These are phyloP conservation scores for Neodontobutis hainanensis DNA, from an alignment of 2,113 vertebrate species.

Conservation along the genomic window DNA sequence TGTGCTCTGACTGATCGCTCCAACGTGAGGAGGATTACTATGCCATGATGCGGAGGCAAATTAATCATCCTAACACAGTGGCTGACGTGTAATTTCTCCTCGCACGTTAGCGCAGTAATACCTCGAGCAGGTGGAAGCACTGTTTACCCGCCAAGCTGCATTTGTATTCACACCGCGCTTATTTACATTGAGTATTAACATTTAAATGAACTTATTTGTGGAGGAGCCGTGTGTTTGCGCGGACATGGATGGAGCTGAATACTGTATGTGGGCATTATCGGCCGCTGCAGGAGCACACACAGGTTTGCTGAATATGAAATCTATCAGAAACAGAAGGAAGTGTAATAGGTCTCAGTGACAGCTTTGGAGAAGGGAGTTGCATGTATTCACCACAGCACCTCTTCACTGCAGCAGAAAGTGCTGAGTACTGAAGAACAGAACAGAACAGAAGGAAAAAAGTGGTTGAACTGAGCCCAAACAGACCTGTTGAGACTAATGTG, in stretches of 20 bases:
- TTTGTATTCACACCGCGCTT: neutral
- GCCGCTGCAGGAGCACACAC: too few relatives aligned
- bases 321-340: neutral
- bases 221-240: constrained; percentile 10
- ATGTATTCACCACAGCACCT: neutral
- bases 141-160: constrained; percentile 16
- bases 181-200: constrained; percentile 27
- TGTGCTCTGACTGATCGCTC: constrained; percentile 65
- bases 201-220: constrained; percentile 15
- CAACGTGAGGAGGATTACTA: constrained; percentile 64
- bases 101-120: constrained; percentile 38
- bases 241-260: neutral
- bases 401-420: neutral
- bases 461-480: too few relatives aligned
- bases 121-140: constrained; percentile 41
- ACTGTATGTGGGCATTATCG: neutral
- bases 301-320: neutral
- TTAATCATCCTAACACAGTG: constrained; percentile 71
- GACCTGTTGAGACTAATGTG: too few relatives aligned
- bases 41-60: constrained; percentile 64
- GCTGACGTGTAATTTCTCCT: constrained; percentile 69
- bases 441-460: too few relatives aligned
- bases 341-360: neutral
- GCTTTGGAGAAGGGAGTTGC: neutral
- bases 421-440: neutral